Evolutionary conservation across 1,140 invertebrate genomes (phyloP).

Genomic region (Harpegnathos saltator): DNA sequence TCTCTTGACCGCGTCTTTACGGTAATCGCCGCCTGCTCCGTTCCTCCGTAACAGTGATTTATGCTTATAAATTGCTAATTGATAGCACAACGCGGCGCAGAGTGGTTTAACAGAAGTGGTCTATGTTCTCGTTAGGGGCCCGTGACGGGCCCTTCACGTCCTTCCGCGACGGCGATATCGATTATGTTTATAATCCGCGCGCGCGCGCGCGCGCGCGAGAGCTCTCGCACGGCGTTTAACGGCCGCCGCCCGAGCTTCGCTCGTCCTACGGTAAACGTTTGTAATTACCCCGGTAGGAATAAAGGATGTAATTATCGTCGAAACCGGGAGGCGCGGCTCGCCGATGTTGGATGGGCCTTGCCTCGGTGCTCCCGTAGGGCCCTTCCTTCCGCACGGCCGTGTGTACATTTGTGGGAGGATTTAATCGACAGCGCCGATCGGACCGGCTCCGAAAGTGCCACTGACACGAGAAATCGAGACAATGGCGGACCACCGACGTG

Average conservation of each 20-base stretch:
- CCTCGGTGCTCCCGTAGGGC: slow-evolving; percentile 62
- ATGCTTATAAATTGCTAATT: slow-evolving; percentile 44
- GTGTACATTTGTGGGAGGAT: slow-evolving; percentile 57
- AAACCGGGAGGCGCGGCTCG: slow-evolving; percentile 64
- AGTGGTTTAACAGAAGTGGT: background rate
- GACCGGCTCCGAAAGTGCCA: slow-evolving; percentile 65
- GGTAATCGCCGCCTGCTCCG: slow-evolving; percentile 15
- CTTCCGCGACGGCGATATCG: slow-evolving; percentile 35
- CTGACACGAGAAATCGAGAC: slow-evolving; percentile 71
- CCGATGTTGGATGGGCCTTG: slow-evolving; percentile 60
- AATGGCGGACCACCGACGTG: slow-evolving; percentile 74
- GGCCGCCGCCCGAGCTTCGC: too few relatives aligned
- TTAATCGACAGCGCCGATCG: slow-evolving; percentile 73
- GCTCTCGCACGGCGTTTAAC: slow-evolving; percentile 55
- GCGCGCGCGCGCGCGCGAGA: slow-evolving; percentile 20
- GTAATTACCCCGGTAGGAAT: slow-evolving; percentile 77
- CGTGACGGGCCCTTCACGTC: background rate
- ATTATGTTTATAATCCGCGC: slow-evolving; percentile 21
- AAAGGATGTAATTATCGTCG: slow-evolving; percentile 74
- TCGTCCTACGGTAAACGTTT: slow-evolving; percentile 76
- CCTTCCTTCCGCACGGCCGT: slow-evolving; percentile 8
- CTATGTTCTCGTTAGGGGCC: background rate
- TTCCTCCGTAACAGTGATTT: slow-evolving; percentile 25
- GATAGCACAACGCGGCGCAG: background rate
- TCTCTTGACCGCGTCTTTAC: background rate